Base-by-base conservation (phyloP, 2,797 vertebrate genomes). In the Crenichthys baileyi region DNA sequence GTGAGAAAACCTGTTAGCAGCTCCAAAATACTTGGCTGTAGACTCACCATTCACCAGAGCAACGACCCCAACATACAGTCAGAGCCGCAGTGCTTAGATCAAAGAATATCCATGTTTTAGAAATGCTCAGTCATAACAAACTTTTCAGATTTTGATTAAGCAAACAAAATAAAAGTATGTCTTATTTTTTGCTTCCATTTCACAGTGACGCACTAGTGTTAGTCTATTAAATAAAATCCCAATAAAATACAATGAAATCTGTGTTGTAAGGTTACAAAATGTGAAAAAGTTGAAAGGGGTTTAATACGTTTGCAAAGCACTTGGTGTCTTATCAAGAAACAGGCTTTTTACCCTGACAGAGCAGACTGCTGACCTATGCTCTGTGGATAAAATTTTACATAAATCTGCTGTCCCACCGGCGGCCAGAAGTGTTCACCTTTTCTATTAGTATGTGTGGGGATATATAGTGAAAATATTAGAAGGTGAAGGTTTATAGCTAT, bases 291-390 rank as follows among this genome's bases (percentile, higher is more conserved):
- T n/a, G 6, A 56, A 44, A 11, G 29, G 6, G 39, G 36, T 7
- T 3, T 41, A 11, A 22, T 67, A 22, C 2, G 6, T 41, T 65
- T 65, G 11, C 36, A 41, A 22, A 67, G 20, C 7, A 22, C 8
- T 22, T 7, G 15, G 26, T 20, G 70, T 85, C 84, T 81, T 79
- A 83, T 90, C 41, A 8, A 82, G 83, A 76, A 80, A 63, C 46
- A 63, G 4, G 31, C 75, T 85, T 85, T 71, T 86, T 83, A 61
- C 83, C 79, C 70, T 65, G 20, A 0, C 24, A 72, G 79, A 22
- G 11, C 79, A 73, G 79, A 79, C 46, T 39, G 77, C 72, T 67
- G 77, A 80, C 78, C 84, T 13, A 1, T 39, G 7, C 67, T 16
- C 53, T 58, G 2, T 44, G 18, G 36, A 67, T 68, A 44, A 2